These are phyloP conservation scores for Graphium colonna DNA, from an alignment of 2,888 invertebrate genomes.

Conservation along the genomic window DNA sequence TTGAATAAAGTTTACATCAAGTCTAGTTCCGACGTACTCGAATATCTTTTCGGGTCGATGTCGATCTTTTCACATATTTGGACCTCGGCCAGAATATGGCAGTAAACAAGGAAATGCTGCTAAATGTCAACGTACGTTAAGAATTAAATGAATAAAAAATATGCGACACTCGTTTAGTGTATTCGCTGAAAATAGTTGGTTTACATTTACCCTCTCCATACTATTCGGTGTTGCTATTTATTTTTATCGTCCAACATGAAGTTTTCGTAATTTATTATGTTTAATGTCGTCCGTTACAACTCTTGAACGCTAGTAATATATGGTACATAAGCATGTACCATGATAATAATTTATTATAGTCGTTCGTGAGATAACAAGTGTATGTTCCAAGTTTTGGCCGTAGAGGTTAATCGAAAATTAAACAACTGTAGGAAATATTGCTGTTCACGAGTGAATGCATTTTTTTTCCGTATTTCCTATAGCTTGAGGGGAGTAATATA, in stretches of 20 bases:
- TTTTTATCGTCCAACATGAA: neutral
- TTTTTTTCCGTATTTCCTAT: no score
- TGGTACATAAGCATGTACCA: no score
- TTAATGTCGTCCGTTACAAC: neutral
- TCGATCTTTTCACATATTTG: slow-evolving; percentile 17
- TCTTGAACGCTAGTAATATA: neutral
- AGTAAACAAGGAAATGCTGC: slow-evolving; percentile 21
- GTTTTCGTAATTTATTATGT: neutral
- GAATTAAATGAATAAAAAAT: slow-evolving; percentile 9
- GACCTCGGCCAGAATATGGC: slow-evolving; percentile 19
- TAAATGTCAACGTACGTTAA: slow-evolving; percentile 17
- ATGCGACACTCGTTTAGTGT: neutral
- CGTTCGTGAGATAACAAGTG: no score
- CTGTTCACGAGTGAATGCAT: no score
- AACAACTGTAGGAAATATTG: no score
- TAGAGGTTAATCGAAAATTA: no score
- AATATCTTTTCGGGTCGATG: neutral
- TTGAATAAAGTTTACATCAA: slow-evolving; percentile 8
- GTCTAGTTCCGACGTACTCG: neutral
- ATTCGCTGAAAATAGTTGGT: neutral
- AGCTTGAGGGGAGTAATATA: no score
- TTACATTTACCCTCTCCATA: neutral
- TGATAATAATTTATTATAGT: no score
- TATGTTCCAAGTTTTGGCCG: no score
- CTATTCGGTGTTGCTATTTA: neutral